Percentiles rank a stretch among this genome's conserved stretches.
Evolutionary conservation across 2,113 vertebrate species (phyloP).

Genomic region (Crotalus helleri): DNA sequence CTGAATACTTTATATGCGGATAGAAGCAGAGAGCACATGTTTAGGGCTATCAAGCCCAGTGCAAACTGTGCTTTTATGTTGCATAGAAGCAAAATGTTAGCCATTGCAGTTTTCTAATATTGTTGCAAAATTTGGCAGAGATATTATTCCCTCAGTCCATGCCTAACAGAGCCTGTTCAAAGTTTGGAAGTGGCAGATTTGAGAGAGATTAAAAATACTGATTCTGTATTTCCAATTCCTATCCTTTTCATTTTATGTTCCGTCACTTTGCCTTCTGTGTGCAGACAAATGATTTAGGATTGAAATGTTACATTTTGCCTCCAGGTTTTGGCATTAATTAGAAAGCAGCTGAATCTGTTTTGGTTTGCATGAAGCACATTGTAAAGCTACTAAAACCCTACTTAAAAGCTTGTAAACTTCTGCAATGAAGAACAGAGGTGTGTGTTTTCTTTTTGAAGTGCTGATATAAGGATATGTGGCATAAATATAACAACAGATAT

Average conservation of each 20-base stretch:
- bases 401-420: conserved; percentile 58
- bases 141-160: not conserved
- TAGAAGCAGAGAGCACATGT: not conserved
- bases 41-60: not conserved
- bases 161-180: not conserved
- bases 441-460: not conserved
- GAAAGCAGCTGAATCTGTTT: not conserved
- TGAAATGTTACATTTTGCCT: conserved; percentile 47
- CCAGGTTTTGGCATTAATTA: conserved; percentile 35
- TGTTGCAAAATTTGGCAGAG: not conserved
- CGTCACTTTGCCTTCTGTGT: conserved; percentile 28
- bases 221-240: conserved; percentile 53
- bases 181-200: not conserved
- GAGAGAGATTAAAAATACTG: conserved; percentile 53
- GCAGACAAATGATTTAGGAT: conserved; percentile 55
- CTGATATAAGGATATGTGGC: not conserved
- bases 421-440: conserved; percentile 17
- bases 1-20: not conserved
- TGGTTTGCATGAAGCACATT: not conserved
- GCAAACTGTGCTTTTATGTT: not conserved
- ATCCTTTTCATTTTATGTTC: conserved; percentile 14
- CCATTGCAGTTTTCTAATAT: not conserved
- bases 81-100: not conserved
- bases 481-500: not conserved
- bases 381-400: conserved; percentile 42